Evolutionary conservation across 2,888 invertebrate species (phyloP), one percentile per base, ranked within the genome.

Genomic region (Dryocosmus kuriphilus): DNA sequence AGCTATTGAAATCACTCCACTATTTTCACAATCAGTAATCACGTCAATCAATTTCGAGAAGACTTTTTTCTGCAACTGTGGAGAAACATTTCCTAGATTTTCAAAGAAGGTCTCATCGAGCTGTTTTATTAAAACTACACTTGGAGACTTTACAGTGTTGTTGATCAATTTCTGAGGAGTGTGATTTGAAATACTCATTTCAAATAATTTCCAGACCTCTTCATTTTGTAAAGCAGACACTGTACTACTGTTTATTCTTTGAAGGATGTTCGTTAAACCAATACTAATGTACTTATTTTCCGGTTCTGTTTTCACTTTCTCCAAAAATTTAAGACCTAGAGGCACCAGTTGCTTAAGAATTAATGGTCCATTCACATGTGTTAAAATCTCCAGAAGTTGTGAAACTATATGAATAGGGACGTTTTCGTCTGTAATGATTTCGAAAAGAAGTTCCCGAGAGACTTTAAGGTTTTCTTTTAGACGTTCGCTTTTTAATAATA

Each of bases 191-290:
- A 96, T 90, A 4, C 93, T 92, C 0, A 88, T 87, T 85, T 93
- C 92, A 75, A 96, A 93, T 3, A 95, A 92, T 35, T 92, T 89
- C 95, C 95, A 95, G 0, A 94, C 92, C 27, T 90, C 86, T 5
- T 92, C 88, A 9, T 91, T 86, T 4, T 92, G 92, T 14, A 93
- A 88, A 11, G 93, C 88, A 35, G 92, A 88, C n/a, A 88, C 88
- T 0, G 93, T 94, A 0, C 89, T 86, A 27, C 92, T 92, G 84
- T 94, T 94, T 74, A 95, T 94, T 76, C 94, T 92, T 74, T 92
- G 91, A 14, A 94, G 91, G 14, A 95, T 93, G 77, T 92, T 92
- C 81, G 90, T 93, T n/a, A 94, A 91, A 19, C 94, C 91, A 62
- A 91, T 92, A 0, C 93, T 94, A 73, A 93, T 92, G 32, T 94